Evolutionary conservation across 1,140 invertebrate species (phyloP).

Genomic region (Oreohelix idahoensis): DNA sequence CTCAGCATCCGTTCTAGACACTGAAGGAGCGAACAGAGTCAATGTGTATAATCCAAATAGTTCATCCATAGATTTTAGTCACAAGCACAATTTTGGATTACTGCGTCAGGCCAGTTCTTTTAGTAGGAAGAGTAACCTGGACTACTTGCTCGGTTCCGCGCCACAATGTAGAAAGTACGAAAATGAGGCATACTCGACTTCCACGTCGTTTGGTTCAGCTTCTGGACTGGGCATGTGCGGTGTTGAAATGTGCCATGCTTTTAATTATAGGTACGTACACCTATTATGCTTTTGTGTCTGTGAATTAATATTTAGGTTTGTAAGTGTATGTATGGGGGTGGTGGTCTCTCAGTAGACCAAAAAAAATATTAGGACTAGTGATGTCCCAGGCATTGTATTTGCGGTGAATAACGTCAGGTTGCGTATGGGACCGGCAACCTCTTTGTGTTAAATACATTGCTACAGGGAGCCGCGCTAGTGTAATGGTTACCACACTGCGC

Average conservation of each 20-base stretch:
- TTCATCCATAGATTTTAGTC: neutral
- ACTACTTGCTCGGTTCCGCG: neutral
- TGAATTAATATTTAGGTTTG: too few species aligned
- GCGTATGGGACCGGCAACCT: too few species aligned
- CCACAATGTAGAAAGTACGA: neutral
- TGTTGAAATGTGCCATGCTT: slow-evolving; percentile 1
- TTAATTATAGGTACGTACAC: slow-evolving; percentile 23
- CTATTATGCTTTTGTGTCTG: too few species aligned
- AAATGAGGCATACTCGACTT: neutral
- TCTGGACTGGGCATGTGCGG: neutral
- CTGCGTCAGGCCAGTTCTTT: neutral
- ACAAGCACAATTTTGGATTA: neutral
- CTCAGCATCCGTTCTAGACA: neutral
- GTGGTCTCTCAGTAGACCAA: too few species aligned
- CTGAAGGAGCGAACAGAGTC: neutral
- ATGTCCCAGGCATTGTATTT: too few species aligned
- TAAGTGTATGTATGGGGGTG: too few species aligned
- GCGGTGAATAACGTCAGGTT: too few species aligned
- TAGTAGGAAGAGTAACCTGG: neutral
- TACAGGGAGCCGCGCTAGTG: too few species aligned
- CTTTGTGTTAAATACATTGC: too few species aligned
- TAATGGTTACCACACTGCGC: too few species aligned
- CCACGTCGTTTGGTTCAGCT: neutral
- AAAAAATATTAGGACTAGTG: too few species aligned
- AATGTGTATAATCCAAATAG: neutral